These are phyloP conservation scores for Thinocorus orbignyianus DNA, from an alignment of 2,113 vertebrate genomes.

Conservation along the genomic window DNA sequence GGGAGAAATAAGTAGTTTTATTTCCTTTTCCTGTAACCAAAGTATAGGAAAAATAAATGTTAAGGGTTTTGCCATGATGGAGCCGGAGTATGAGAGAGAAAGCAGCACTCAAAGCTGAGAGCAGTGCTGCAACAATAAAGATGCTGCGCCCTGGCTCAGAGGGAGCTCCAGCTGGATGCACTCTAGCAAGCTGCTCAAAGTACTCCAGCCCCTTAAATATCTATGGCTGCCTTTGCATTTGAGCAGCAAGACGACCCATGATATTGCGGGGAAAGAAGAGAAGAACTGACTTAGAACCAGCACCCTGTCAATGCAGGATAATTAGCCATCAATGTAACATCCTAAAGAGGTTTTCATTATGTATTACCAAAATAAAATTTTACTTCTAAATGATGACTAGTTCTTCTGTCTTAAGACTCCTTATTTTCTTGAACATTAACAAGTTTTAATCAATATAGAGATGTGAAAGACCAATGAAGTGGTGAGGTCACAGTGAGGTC, in stretches of 20 bases:
- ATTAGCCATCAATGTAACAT: background rate
- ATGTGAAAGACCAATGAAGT: background rate
- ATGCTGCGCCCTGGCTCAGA: background rate
- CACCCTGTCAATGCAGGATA: background rate
- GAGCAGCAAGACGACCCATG: background rate
- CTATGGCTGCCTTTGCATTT: background rate
- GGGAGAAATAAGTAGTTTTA: background rate
- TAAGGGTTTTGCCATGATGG: background rate
- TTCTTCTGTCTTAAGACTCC: background rate
- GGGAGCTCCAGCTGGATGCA: background rate
- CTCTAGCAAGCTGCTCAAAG: background rate
- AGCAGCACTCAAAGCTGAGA: background rate
- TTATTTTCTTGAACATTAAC: background rate
- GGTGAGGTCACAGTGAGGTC: background rate
- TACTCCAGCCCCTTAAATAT: background rate
- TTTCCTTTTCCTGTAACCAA: background rate
- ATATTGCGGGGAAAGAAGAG: background rate
- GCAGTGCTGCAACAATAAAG: fast-evolving
- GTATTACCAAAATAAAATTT: background rate
- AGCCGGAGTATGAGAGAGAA: background rate
- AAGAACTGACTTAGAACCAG: background rate
- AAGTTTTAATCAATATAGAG: background rate
- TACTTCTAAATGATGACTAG: background rate
- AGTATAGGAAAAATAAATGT: background rate
- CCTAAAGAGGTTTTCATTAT: background rate